Evolutionary conservation across 2,797 vertebrate genomes (phyloP).

Genomic region (Mormyrus proboscirostris): DNA sequence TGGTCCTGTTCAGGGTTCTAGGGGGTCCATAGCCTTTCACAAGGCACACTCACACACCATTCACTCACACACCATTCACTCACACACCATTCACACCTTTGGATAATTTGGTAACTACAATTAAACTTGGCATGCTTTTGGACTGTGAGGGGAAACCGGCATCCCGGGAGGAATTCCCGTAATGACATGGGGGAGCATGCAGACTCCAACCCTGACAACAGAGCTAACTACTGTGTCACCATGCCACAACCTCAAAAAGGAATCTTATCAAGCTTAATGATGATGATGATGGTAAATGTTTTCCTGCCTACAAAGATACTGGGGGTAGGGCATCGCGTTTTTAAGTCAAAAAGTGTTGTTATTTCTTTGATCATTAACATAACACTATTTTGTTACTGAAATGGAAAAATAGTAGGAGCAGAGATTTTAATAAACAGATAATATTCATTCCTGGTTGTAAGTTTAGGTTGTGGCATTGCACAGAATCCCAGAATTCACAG

Average conservation of each 20-base stretch:
- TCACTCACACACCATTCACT: too few relatives aligned
- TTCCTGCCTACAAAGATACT: background rate
- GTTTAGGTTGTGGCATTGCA: background rate
- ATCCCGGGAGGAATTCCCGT: too few relatives aligned
- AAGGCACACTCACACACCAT: too few relatives aligned
- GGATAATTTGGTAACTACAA: too few relatives aligned
- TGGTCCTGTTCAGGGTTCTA: background rate
- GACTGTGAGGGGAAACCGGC: too few relatives aligned
- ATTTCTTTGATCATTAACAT: background rate
- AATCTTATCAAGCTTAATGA: background rate
- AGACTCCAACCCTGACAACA: too few relatives aligned
- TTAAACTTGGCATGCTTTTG: too few relatives aligned
- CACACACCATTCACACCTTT: too few relatives aligned
- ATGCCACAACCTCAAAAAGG: background rate
- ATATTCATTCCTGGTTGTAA: background rate
- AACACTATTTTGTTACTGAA: background rate
- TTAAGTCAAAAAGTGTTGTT: background rate
- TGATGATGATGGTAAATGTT: background rate
- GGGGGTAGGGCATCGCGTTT: background rate
- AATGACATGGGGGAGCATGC: too few relatives aligned
- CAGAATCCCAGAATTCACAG: background rate
- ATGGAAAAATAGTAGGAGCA: background rate
- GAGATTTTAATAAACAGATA: background rate
- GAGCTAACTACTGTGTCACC: background rate
- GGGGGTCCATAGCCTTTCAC: background rate